Percentiles rank a stretch among this genome's conserved stretches.
phyloP scores from a whole-genome alignment of 2,888 invertebrate genomes.

The Rhagium mordax region DNA sequence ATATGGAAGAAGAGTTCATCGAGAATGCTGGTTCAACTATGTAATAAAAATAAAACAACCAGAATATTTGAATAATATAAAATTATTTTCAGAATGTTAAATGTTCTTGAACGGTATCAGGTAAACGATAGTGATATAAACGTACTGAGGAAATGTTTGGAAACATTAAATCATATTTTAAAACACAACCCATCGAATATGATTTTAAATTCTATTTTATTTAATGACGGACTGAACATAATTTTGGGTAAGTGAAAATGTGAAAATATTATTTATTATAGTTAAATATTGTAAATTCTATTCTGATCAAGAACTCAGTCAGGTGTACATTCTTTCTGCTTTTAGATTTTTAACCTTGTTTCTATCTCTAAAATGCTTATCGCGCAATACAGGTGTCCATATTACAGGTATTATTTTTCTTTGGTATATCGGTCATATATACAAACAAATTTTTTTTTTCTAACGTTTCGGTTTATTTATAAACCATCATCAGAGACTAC shows the following conservation, averaged over 20 bases:
- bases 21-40: constrained; percentile 54
- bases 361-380: too few relatives aligned
- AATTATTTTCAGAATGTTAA: constrained; percentile 38
- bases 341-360: too few relatives aligned
- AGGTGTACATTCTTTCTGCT: too few relatives aligned
- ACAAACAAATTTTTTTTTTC: too few relatives aligned
- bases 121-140: constrained; percentile 16
- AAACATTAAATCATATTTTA: constrained; percentile 31
- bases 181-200: constrained; percentile 28
- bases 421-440: too few relatives aligned
- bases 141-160: constrained; percentile 41
- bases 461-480: too few relatives aligned
- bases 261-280: too few relatives aligned
- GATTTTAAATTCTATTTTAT: constrained; percentile 46
- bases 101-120: constrained; percentile 28
- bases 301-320: too few relatives aligned
- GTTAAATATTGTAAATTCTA: too few relatives aligned
- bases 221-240: constrained; percentile 45
- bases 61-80: not conserved
- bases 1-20: constrained; percentile 53
- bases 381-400: too few relatives aligned
- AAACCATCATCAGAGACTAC: too few relatives aligned
- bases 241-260: constrained; percentile 43
- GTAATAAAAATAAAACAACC: constrained; percentile 41
- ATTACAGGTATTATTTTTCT: too few relatives aligned